Evolutionary conservation across 1,140 invertebrate species (phyloP), one percentile per base, ranked within the genome.

Genomic region (Orchestia grillus): DNA sequence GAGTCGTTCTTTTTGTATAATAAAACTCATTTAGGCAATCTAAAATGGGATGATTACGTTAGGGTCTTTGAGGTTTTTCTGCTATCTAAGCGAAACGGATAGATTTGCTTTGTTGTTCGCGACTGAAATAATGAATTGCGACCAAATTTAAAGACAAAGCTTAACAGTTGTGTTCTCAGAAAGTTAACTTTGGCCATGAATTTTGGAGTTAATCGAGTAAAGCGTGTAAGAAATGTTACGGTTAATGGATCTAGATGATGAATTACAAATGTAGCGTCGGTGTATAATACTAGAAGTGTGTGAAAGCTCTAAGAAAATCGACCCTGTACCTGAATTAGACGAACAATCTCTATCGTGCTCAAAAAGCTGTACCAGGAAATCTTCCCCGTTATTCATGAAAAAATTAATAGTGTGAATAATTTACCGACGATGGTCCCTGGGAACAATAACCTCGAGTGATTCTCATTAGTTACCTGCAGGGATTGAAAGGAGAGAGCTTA

Each of bases 401-500:
- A 77, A 77, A 77, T 77, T 77, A 77, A 15, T 36, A 77, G 11
- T 77, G 62, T 77, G 62, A 77, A 36, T 77, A 77, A 77, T 77
- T 77, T 77, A 19, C 62, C 62, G 1, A 36, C 62, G 28, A 77
- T 77, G 62, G 62, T 77, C 15, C 62, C 62, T 77, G 62, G 15
- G 62, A 77, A 77, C 62, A 77, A 77, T 77, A 77, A 77, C 62
- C 62, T 77, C 62, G 62, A 77, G 62, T 77, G 36, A 77, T 77
- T 15, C 62, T 77, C 62, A 77, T 77, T 77, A 77, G 62, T 77
- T 77, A 77, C 36, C 62, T 77, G 62, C 62, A 77, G 62, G 62
- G 62, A 77, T 77, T 77, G 62, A 77, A 77, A 77, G 62, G 28
- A 77, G 62, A 77, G 62, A 77, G 62, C 62, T 77, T 77, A 77